phyloP scores from a whole-genome alignment of 1,140 invertebrate genomes.

The Harlomillsia oculata region DNA sequence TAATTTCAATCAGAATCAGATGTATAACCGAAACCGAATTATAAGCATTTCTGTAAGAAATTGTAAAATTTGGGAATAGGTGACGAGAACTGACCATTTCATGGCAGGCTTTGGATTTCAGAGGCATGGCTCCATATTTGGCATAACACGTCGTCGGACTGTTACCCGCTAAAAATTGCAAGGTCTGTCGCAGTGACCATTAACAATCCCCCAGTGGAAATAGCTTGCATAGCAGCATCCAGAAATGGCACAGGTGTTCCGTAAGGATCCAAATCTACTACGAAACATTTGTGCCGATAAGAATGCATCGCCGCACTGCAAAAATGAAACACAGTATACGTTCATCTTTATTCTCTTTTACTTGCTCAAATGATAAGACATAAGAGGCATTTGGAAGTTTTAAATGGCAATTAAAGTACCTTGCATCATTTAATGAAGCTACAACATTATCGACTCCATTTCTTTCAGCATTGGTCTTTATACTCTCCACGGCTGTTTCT shows the following conservation, averaged over 20 bases:
- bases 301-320: constrained; percentile 74
- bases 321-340: constrained; percentile 30
- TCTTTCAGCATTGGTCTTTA: constrained; percentile 66
- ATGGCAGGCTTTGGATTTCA: constrained; percentile 82
- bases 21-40: no score
- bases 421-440: constrained; percentile 68
- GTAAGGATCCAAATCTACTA: constrained; percentile 94
- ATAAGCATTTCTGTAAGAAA: background rate
- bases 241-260: constrained; percentile 89
- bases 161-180: constrained; percentile 93
- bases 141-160: constrained; percentile 83
- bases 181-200: constrained; percentile 96
- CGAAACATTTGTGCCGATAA: constrained; percentile 50
- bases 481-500: constrained; percentile 71
- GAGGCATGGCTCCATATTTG: constrained; percentile 87
- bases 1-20: no score
- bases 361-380: no score
- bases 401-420: no score
- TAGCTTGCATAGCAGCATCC: constrained; percentile 68
- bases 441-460: constrained; percentile 71
- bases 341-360: background rate
- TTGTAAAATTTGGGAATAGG: background rate
- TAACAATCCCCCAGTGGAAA: constrained; percentile 63
- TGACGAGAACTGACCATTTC: constrained; percentile 63
- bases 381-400: no score